Evolutionary conservation across 2,888 invertebrate species (phyloP), one percentile per base, ranked within the genome.

Genomic region (Cryptocheilus praepositus): DNA sequence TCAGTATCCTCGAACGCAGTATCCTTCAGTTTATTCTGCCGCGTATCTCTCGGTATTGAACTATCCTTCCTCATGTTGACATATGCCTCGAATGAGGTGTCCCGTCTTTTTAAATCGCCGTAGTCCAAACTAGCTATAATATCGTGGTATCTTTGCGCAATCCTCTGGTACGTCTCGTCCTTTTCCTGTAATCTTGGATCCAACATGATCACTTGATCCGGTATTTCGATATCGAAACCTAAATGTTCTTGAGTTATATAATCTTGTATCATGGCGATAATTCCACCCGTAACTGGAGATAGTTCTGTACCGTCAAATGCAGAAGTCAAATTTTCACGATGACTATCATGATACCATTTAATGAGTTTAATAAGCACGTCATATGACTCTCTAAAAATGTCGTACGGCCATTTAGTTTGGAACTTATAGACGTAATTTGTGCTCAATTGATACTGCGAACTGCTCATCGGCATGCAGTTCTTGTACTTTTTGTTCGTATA

Each of bases 171-270:
- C 13, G 89, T 89, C 56, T 89, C 90, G 76, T 92, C 91, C 67
- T 87, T 88, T 58, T 91, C 90, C 1, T 88, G 84, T 11, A 91
- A 79, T 19, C 86, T 86, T 0, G 91, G 90, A 84, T 92, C 91
- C 21, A 92, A 83, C 72, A 91, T 89, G 21, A 92, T 89, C 4
- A 91, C 88, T 60, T 91, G 90, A 60, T 91, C 91, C 0, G 92
- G 92, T 59, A 92, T 89, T 64, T 90, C 89, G 19, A 92, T 87
- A 61, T 89, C 84, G 46, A 91, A 89, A 13, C 86, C 81, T 7
- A 90, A 68, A 61, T 85, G 77, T 22, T 84, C 68, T 13, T 76
- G 72, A 1, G 83, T 74, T 3, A 89, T 69, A 44, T 89, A 85
- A 70, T 92, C 92, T 7, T 89, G 87, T 22, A 92, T 83, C 3